Conservation (phyloP, 92 coral and sea anemone species). For the Phymanthus crucifer region DNA sequence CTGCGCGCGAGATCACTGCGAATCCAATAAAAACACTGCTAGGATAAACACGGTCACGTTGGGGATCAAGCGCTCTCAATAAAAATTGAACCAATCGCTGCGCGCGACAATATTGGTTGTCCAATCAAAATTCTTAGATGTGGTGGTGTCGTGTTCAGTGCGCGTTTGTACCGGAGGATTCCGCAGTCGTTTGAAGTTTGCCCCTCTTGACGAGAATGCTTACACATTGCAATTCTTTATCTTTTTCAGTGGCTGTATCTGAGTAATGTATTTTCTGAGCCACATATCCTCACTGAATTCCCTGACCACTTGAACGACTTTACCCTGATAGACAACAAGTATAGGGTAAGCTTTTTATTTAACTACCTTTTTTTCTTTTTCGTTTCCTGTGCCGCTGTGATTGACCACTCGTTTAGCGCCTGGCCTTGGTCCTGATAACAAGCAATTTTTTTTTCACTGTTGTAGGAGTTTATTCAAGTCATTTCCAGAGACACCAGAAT, state of each 20-base stretch:
- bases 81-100: no score
- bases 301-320: constrained; percentile 46
- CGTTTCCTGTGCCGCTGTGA: neutral
- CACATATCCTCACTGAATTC: constrained; percentile 47
- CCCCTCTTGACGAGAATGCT: no score
- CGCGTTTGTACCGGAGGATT: no score
- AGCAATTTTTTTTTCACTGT: neutral
- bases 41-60: no score
- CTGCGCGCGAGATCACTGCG: no score
- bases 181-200: no score
- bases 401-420: neutral
- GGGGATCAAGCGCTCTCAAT: no score
- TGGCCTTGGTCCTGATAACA: neutral
- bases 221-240: neutral
- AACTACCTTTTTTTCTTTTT: neutral
- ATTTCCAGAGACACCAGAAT: constrained; percentile 82
- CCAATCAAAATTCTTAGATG: no score
- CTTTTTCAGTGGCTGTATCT: constrained; percentile 83
- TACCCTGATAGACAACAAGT: constrained; percentile 66
- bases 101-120: no score
- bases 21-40: no score
- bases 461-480: constrained; percentile 69
- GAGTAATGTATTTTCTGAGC: constrained; percentile 82
- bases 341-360: constrained; percentile 53
- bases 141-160: no score